Conservation (phyloP, 2,113 vertebrate genomes). For the Balaenoptera acutorostrata region DNA sequence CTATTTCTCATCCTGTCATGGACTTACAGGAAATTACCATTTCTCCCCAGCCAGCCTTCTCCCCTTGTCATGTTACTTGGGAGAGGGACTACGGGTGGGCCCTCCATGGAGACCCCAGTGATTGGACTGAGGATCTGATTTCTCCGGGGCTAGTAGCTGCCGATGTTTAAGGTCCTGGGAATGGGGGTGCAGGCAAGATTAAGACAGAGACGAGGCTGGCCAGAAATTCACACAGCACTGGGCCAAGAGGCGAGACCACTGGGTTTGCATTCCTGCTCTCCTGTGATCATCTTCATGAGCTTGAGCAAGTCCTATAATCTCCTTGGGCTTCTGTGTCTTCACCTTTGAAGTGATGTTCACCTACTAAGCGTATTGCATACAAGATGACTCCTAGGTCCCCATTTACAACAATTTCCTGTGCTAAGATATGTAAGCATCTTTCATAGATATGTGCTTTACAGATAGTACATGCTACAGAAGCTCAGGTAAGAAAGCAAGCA, state of each 20-base stretch:
- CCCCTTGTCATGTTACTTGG: background rate
- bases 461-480: accelerated
- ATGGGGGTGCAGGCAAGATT: background rate
- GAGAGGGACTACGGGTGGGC: background rate
- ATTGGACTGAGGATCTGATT: background rate
- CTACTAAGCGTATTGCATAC: too few species aligned
- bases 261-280: background rate
- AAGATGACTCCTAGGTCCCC: background rate
- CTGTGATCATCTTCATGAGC: background rate
- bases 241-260: background rate
- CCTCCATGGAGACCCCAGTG: background rate
- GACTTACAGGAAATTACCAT: constrained; percentile 65
- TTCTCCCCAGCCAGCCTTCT: background rate
- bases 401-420: too few species aligned
- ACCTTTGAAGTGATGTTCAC: background rate
- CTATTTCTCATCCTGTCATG: constrained; percentile 43
- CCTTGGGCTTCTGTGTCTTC: background rate
- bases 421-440: too few species aligned
- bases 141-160: background rate
- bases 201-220: background rate
- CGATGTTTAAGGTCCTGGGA: background rate
- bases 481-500: background rate
- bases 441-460: background rate
- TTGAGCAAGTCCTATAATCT: too few species aligned
- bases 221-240: accelerated